phyloP scores from a whole-genome alignment of 2,888 invertebrate species.

The Agriopis leucophaearia region DNA sequence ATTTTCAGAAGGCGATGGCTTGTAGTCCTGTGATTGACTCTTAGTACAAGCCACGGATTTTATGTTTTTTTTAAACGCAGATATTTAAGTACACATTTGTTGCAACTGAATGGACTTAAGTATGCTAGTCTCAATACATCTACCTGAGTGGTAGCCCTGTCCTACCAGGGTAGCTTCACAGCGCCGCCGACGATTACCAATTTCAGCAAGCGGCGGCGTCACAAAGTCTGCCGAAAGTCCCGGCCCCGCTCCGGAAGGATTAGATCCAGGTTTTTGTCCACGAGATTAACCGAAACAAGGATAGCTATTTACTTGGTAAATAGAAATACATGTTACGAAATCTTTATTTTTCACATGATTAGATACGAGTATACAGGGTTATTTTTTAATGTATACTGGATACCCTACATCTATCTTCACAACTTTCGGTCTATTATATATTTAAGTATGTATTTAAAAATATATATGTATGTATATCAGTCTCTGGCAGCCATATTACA shows the following conservation, averaged over 20 bases:
- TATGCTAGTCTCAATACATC: background rate
- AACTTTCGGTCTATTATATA: too few relatives aligned
- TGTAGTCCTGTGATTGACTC: too few relatives aligned
- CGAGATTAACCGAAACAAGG: slow-evolving; percentile 68
- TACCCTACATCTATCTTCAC: too few relatives aligned
- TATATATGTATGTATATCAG: too few relatives aligned
- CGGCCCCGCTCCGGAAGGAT: slow-evolving; percentile 76
- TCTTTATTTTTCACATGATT: too few relatives aligned
- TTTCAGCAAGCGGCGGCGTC: slow-evolving; percentile 72
- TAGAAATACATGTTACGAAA: slow-evolving; percentile 34
- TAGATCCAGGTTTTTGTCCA: slow-evolving; percentile 70
- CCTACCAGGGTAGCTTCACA: slow-evolving; percentile 62
- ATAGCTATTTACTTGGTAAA: slow-evolving; percentile 64
- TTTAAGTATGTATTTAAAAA: too few relatives aligned
- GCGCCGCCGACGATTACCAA: slow-evolving; percentile 72
- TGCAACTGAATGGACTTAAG: background rate
- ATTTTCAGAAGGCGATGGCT: too few relatives aligned
- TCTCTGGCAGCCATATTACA: too few relatives aligned
- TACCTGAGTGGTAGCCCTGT: slow-evolving; percentile 69
- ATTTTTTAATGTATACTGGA: background rate
- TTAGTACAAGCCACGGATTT: too few relatives aligned
- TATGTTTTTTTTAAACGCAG: too few relatives aligned
- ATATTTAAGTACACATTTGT: too few relatives aligned
- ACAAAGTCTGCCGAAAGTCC: slow-evolving; percentile 81
- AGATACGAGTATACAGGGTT: background rate